Percentiles rank a stretch among this genome's conserved stretches.
phyloP scores from a whole-genome alignment of 64 coral and sea anemone genomes.

The Dendronephthya gigantea region DNA sequence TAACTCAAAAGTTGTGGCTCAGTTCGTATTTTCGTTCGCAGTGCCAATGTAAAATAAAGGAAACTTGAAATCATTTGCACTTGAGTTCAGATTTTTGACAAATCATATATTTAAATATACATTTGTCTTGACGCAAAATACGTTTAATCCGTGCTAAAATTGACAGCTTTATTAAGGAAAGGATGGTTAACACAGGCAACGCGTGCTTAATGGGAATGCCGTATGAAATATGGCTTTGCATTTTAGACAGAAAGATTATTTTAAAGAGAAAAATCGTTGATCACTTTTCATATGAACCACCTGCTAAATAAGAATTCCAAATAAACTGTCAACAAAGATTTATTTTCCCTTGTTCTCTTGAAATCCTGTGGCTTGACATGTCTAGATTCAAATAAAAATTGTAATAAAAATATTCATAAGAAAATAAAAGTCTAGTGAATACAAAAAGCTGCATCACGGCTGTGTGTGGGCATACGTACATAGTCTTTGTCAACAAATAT shows the following conservation, averaged over 20 bases:
- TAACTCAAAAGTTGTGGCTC: no score
- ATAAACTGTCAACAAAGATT: neutral
- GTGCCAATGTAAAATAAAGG: no score
- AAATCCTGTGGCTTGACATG: neutral
- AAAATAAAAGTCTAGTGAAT: neutral
- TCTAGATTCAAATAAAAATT: slow-evolving; percentile 1
- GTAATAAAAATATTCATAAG: slow-evolving; percentile 3
- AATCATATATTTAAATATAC: neutral
- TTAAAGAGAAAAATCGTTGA: neutral
- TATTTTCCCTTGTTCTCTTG: no score
- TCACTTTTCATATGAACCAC: neutral
- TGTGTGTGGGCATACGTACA: neutral
- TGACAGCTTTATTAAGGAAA: neutral
- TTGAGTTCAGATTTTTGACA: neutral
- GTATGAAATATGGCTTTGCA: neutral
- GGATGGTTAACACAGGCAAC: neutral
- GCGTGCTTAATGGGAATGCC: no score
- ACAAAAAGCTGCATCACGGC: neutral
- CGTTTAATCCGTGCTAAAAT: neutral
- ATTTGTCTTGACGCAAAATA: neutral
- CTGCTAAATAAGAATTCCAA: neutral
- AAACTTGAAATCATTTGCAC: neutral
- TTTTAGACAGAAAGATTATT: neutral
- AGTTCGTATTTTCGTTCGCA: no score
- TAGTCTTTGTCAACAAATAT: neutral